A percentile compares a stretch with the other conserved stretches of the same genome.
Conservation (phyloP, 2,113 vertebrate genomes). For the Catharus bicknelli region DNA sequence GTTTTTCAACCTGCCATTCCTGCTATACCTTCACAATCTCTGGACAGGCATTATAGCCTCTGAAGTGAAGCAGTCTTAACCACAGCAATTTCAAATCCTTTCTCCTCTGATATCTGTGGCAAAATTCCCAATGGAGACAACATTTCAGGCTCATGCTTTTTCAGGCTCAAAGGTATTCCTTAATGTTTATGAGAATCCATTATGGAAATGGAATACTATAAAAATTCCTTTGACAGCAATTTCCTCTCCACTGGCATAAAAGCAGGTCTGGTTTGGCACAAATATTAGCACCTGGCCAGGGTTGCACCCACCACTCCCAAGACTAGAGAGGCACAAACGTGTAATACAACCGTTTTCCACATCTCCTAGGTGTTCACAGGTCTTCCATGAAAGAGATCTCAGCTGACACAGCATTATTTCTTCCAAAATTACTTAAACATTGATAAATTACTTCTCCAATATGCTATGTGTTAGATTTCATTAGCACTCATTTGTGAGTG, state of each 20-base stretch:
- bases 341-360: neutral
- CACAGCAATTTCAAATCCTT: neutral
- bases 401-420: neutral
- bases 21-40: neutral
- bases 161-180: neutral
- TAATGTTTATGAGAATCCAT: neutral
- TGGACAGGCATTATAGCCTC: neutral
- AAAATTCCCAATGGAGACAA: neutral
- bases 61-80: neutral
- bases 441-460: neutral
- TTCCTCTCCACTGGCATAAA: neutral
- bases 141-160: neutral
- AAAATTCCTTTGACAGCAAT: neutral
- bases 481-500: neutral
- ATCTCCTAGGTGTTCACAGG: neutral
- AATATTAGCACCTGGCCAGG: neutral
- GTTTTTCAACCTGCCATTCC: neutral
- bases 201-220: neutral
- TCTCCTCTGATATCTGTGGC: neutral
- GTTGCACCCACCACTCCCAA: neutral
- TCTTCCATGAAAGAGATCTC: neutral
- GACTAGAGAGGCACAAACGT: fast-evolving
- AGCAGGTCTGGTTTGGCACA: neutral
- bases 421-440: neutral
- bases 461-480: neutral